These are phyloP conservation scores for Drosophila monieri DNA, from an alignment of 2,888 invertebrate genomes.

Conservation along the genomic window DNA sequence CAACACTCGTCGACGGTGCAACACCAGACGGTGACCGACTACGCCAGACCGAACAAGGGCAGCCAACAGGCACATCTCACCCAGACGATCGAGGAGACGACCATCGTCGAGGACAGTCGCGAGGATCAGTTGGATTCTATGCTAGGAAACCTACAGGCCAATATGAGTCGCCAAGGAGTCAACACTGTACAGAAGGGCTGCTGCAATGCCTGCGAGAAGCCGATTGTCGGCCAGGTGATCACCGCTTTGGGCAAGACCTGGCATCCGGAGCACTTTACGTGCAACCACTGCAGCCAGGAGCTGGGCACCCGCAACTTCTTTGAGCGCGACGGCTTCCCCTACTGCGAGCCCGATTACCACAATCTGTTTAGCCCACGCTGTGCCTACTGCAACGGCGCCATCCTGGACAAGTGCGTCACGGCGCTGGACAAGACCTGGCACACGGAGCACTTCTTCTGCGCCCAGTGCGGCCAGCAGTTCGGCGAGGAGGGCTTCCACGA, in stretches of 20 bases:
- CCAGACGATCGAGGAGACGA: constrained; percentile 83
- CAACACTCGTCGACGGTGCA: constrained; percentile 47
- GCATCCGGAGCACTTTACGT: constrained; percentile 99
- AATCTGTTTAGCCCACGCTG: constrained; percentile 99
- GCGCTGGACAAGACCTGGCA: constrained; percentile 99
- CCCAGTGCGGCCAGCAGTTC: constrained; percentile 98
- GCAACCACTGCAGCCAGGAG: constrained; percentile 98
- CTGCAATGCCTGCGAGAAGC: constrained; percentile 99
- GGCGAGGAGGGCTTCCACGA: constrained; percentile 99
- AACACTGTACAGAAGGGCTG: constrained; percentile 99
- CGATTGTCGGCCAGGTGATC: constrained; percentile 97
- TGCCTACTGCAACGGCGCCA: constrained; percentile 99
- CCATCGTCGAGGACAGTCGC: constrained; percentile 81
- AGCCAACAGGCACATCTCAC: constrained; percentile 83
- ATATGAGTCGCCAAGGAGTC: constrained; percentile 99
- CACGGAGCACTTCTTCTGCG: constrained; percentile 99
- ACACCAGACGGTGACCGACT: constrained; percentile 87
- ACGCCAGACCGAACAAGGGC: constrained; percentile 88
- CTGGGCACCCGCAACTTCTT: constrained; percentile 99
- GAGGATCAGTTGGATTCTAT: constrained; percentile 86
- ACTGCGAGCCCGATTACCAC: constrained; percentile 99
- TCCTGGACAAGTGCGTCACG: constrained; percentile 99
- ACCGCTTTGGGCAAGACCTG: constrained; percentile 99
- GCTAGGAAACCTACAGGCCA: constrained; percentile 90
- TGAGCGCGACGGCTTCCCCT: constrained; percentile 97